phyloP scores from a whole-genome alignment of 2,888 invertebrate species.

The Cephus rjabovi region DNA sequence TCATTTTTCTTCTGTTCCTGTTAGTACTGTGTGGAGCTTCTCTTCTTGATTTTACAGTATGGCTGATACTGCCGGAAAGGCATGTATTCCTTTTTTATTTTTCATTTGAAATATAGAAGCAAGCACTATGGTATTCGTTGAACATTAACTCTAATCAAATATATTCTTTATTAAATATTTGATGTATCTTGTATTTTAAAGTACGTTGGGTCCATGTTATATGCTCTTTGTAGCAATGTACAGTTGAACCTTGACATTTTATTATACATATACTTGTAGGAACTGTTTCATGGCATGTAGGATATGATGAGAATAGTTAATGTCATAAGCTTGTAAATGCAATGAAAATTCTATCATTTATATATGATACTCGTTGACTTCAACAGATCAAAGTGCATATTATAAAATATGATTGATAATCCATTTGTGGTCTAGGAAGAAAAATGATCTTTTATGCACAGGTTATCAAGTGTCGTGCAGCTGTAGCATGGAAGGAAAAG shows the following conservation, averaged over 20 bases:
- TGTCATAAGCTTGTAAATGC: not conserved
- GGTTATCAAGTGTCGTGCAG: conserved; percentile 93
- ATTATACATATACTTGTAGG: not conserved
- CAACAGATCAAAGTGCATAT: not conserved
- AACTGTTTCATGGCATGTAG: not conserved
- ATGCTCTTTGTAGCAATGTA: not conserved
- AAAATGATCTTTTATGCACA: conserved; percentile 53
- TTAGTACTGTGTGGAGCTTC: not conserved
- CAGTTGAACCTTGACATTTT: not conserved
- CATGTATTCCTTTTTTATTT: conserved; percentile 26
- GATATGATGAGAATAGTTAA: not conserved
- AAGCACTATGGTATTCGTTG: not conserved
- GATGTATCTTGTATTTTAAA: not conserved
- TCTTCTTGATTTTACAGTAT: conserved; percentile 26
- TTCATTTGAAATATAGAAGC: not conserved
- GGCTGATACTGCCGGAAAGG: conserved; percentile 52
- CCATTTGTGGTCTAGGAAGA: too few relatives aligned
- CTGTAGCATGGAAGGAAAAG: conserved; percentile 96
- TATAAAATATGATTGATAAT: conserved; percentile 4
- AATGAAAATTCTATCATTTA: not conserved
- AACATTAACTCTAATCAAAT: not conserved
- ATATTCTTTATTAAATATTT: not conserved
- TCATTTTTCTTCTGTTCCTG: not conserved
- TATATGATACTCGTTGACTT: not conserved
- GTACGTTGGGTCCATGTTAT: too few relatives aligned